Conservation (phyloP, 1,140 invertebrate species). For the Apis cerana region DNA sequence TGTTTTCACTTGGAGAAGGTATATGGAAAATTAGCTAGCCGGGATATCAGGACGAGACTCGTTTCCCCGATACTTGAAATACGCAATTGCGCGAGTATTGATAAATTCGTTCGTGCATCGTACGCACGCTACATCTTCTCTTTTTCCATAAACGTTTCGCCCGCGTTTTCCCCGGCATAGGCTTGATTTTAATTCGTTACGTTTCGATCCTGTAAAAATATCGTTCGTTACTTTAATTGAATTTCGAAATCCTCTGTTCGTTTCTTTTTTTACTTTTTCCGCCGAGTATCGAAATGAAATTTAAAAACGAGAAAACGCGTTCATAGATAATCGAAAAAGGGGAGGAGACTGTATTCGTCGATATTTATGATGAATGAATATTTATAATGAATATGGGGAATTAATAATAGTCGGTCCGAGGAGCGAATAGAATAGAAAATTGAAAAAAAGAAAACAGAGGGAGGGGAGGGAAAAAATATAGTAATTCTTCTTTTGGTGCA, state of each 20-base stretch:
- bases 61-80: background rate
- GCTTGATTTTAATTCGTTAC: slow-evolving; percentile 9
- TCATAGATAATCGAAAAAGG: background rate
- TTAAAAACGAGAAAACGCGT: background rate
- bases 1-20: background rate
- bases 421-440: no score
- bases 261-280: background rate
- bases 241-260: background rate
- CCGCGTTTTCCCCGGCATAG: background rate
- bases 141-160: background rate
- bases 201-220: background rate
- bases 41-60: background rate
- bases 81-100: background rate
- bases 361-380: no score
- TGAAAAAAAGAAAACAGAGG: background rate
- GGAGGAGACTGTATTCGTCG: background rate
- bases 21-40: background rate
- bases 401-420: background rate
- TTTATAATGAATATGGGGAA: background rate
- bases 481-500: background rate
- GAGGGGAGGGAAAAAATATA: background rate
- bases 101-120: slow-evolving; percentile 5
- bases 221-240: background rate
- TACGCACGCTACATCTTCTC: background rate
- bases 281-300: background rate